Conservation (phyloP, 2,113 vertebrate species). For the Pedionomus torquatus region DNA sequence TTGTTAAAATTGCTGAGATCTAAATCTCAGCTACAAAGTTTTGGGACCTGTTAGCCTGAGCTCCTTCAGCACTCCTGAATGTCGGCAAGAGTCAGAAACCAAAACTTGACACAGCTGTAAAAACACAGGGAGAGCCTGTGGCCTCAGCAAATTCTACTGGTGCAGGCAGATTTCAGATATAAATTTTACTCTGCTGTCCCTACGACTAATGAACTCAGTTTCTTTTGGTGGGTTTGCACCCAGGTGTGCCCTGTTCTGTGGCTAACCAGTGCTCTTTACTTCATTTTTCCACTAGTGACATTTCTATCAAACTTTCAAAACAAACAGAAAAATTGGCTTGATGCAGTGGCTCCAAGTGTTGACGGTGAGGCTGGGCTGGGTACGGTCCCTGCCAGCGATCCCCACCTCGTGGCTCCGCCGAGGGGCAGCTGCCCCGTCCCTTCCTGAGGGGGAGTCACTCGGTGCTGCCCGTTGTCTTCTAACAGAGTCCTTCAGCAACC, state of each 20-base stretch:
- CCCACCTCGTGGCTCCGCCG: slow-evolving; percentile 69
- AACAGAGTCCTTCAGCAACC: neutral
- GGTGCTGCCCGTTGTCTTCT: neutral
- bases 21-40: slow-evolving; percentile 76
- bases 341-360: slow-evolving; percentile 78
- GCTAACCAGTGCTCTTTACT: slow-evolving; percentile 77
- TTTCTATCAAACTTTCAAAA: slow-evolving; percentile 82
- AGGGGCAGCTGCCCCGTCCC: neutral
- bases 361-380: slow-evolving; percentile 75
- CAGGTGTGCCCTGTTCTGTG: slow-evolving; percentile 82
- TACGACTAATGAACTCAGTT: slow-evolving; percentile 81
- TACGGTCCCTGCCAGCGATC: slow-evolving; percentile 74
- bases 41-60: slow-evolving; percentile 78
- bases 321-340: slow-evolving; percentile 82
- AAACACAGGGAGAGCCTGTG: slow-evolving; percentile 81
- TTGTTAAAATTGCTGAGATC: slow-evolving; percentile 81
- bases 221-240: slow-evolving; percentile 79
- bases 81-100: slow-evolving; percentile 78
- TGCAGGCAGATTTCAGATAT: slow-evolving; percentile 82
- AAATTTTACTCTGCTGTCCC: slow-evolving; percentile 80
- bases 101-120: slow-evolving; percentile 86
- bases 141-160: slow-evolving; percentile 78
- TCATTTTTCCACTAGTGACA: slow-evolving; percentile 83
- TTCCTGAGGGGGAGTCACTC: neutral
- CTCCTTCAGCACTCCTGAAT: slow-evolving; percentile 76